phyloP scores from a whole-genome alignment of 2,888 invertebrate species.

The Orthosia gothica region DNA sequence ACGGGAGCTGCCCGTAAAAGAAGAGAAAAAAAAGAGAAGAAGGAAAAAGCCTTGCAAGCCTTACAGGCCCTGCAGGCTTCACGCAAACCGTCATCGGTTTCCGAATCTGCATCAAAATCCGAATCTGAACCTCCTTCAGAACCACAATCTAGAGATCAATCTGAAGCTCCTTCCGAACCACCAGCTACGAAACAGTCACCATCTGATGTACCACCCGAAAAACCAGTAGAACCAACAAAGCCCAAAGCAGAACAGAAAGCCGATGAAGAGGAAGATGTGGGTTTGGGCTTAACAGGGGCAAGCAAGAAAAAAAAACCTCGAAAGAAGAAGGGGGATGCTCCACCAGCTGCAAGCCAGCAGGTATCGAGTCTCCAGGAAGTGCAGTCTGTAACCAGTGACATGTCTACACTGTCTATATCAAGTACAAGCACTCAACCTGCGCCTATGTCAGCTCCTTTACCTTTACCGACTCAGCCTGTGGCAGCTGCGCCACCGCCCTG shows the following conservation, averaged over 20 bases:
- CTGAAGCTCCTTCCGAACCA: constrained; percentile 49
- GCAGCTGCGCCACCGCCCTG: constrained; percentile 7
- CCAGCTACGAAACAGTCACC: constrained; percentile 6
- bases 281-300: constrained; percentile 61
- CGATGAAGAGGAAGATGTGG: constrained; percentile 56
- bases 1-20: constrained; percentile 64
- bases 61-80: constrained; percentile 46
- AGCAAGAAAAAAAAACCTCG: constrained; percentile 65
- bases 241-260: constrained; percentile 12
- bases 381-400: background rate
- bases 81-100: constrained; percentile 35
- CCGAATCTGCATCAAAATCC: constrained; percentile 34
- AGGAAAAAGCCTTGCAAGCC: constrained; percentile 66
- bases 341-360: constrained; percentile 23
- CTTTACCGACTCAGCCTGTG: background rate
- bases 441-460: constrained; percentile 10
- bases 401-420: constrained; percentile 16
- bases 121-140: constrained; percentile 34
- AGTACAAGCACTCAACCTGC: background rate
- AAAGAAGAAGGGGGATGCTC: constrained; percentile 57
- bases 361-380: constrained; percentile 5
- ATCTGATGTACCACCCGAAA: constrained; percentile 10
- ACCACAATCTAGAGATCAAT: constrained; percentile 36
- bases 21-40: constrained; percentile 66
- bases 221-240: constrained; percentile 21